Evolutionary conservation across 1,140 invertebrate genomes (phyloP), one percentile per base, ranked within the genome.

Genomic region (Anthonomus grandis): DNA sequence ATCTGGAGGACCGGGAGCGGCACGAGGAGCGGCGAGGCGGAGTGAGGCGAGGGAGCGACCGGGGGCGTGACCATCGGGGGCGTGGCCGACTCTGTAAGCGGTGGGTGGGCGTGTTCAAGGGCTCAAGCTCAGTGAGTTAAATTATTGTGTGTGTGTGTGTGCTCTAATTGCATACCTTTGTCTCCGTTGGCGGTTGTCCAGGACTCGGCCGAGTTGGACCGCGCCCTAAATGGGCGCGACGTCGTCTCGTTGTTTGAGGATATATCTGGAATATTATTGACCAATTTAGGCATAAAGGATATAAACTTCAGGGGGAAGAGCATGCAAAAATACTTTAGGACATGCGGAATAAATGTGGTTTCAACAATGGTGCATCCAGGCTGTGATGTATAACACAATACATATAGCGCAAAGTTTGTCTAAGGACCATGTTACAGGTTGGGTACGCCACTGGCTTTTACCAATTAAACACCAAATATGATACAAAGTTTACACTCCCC

Each of bases 201-300:
- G 49, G 79, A 80, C 64, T 80, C 79, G n/a, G 76, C 74, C 47
- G 79, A 81, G 65, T 79, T 80, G 25, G 79, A 80, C 44, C 79
- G 73, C 27, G 73, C 74, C 59, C 78, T 52, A 42, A 59, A 59
- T 34, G 37, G 57, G 1, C 36, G 41, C 23, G 38, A 21, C n/a
- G n/a, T n/a, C n/a, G n/a, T n/a, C 45, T 57, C 55, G 37, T 45
- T 57, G 6, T 1, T 41, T 3, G 55, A 44, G 27, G 38, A 41
- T 38, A 57, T 44, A 57, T 57, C 55, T 57, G 47, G 45, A 57
- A 57, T 25, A 41, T 15, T 47, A 47, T n/a, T n/a, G n/a, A n/a
- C n/a, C n/a, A n/a, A n/a, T n/a, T n/a, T n/a, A n/a, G n/a, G n/a
- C n/a, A n/a, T n/a, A n/a, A n/a, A n/a, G n/a, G n/a, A n/a, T n/a